A percentile compares a stretch with the other conserved stretches of the same genome.
Conservation (phyloP, 2,797 vertebrate genomes). For the Neoniphon sammara region DNA sequence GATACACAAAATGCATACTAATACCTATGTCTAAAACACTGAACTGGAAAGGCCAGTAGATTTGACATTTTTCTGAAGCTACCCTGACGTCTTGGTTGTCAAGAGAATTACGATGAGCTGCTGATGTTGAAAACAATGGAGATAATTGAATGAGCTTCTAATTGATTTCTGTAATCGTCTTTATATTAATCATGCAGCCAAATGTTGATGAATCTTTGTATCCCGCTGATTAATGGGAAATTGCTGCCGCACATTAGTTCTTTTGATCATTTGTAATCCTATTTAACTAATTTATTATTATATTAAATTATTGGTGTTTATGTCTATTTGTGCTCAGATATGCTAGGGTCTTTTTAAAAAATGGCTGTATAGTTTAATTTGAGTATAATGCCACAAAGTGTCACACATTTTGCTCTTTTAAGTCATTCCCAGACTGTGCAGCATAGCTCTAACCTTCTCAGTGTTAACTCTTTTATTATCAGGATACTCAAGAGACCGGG, state of each 20-base stretch:
- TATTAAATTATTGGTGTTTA: no score
- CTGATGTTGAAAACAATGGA: constrained; percentile 10
- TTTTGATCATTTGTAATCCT: background rate
- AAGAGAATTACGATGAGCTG: constrained; percentile 20
- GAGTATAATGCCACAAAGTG: background rate
- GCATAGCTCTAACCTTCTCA: constrained; percentile 29
- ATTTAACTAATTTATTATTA: no score
- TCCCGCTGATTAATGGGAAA: background rate
- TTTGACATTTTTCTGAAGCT: constrained; percentile 2
- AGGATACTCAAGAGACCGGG: constrained; percentile 24
- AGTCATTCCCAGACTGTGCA: background rate
- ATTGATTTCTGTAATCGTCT: constrained; percentile 26
- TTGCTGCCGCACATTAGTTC: background rate
- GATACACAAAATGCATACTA: background rate
- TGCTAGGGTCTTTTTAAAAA: no score
- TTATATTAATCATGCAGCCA: constrained; percentile 10
- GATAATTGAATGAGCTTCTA: constrained; percentile 13
- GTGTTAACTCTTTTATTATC: constrained; percentile 39
- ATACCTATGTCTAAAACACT: constrained; percentile 1
- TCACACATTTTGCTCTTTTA: background rate
- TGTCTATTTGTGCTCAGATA: no score
- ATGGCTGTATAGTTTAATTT: no score
- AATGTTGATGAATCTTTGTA: constrained; percentile 1
- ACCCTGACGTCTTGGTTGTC: constrained; percentile 6
- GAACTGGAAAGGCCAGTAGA: background rate